Conservation (phyloP, 2,113 vertebrate genomes). For the Sinosuthora webbiana region DNA sequence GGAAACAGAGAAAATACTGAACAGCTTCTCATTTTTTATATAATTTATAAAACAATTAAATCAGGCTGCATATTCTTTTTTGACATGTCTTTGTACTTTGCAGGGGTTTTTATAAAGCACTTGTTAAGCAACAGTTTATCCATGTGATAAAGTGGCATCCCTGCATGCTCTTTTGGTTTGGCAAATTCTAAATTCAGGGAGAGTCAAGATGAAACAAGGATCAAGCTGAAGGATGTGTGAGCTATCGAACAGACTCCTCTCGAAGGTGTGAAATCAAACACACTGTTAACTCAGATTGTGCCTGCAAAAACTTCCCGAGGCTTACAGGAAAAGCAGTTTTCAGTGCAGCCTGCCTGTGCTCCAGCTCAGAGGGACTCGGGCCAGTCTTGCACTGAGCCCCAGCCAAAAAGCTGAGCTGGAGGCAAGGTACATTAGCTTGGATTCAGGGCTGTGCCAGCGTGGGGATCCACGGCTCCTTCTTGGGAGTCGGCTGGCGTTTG, state of each 20-base stretch:
- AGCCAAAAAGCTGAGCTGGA: background rate
- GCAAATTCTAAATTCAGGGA: background rate
- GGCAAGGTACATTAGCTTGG: background rate
- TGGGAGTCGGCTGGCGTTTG: fast-evolving
- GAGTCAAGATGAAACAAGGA: background rate
- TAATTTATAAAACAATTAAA: background rate
- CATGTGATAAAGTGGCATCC: background rate
- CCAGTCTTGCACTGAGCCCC: background rate
- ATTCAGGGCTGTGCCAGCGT: background rate
- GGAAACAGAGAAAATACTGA: background rate
- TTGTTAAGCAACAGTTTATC: background rate
- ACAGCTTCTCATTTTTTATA: background rate
- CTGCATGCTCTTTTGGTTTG: background rate
- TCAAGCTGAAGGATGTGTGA: background rate
- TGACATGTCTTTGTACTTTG: background rate
- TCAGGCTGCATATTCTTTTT: background rate
- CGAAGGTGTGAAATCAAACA: background rate
- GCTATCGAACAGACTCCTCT: background rate
- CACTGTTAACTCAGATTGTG: background rate
- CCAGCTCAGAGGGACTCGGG: background rate
- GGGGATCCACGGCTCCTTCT: fast-evolving
- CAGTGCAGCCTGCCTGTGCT: background rate
- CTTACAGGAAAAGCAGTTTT: background rate
- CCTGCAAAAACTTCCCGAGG: background rate
- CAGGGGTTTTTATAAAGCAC: fast-evolving